Evolutionary conservation across 2,888 invertebrate species (phyloP).

Genomic region (Ormia ochracea): DNA sequence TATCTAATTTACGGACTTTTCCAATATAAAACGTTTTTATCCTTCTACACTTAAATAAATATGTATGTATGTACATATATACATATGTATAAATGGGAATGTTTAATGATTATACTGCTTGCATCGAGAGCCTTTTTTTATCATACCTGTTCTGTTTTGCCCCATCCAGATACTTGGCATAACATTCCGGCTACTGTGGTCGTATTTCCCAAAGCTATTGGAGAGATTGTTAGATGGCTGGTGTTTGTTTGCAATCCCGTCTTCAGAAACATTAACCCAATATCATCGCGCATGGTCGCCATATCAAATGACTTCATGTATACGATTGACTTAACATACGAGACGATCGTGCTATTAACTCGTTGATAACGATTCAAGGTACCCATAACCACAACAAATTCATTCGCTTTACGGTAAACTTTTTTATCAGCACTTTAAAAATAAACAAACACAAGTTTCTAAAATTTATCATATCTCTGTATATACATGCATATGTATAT

Average conservation of each 20-base stretch:
- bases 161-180: conserved; percentile 75
- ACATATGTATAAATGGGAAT: background rate
- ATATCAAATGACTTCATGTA: conserved; percentile 70
- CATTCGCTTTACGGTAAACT: conserved; percentile 70
- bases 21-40: too few relatives aligned
- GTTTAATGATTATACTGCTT: background rate
- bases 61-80: background rate
- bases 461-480: background rate
- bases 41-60: too few relatives aligned
- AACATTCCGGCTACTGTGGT: conserved; percentile 64
- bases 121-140: background rate
- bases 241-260: conserved; percentile 65
- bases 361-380: conserved; percentile 71
- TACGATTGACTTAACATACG: conserved; percentile 69
- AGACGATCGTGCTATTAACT: conserved; percentile 70
- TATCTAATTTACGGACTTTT: too few relatives aligned
- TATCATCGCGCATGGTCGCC: conserved; percentile 72
- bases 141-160: conserved; percentile 69
- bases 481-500: background rate
- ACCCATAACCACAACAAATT: conserved; percentile 74
- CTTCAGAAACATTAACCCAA: conserved; percentile 71
- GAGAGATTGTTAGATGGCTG: conserved; percentile 67
- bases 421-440: conserved; percentile 65
- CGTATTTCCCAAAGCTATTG: conserved; percentile 66
- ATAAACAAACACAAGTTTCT: background rate